Evolutionary conservation across 1,140 invertebrate species (phyloP).

Genomic region (Sipha flava): DNA sequence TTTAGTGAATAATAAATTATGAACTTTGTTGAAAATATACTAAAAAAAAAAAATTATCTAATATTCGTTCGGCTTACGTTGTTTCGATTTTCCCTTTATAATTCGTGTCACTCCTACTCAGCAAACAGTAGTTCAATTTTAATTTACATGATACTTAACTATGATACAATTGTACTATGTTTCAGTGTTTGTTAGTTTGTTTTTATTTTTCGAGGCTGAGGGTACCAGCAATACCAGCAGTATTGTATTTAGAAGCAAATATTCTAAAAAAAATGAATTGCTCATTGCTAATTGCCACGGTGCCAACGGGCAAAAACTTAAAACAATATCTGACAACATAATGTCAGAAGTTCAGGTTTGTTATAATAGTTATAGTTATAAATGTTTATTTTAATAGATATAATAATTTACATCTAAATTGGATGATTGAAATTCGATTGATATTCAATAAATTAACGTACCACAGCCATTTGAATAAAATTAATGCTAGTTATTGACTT

Average conservation of each 20-base stretch:
- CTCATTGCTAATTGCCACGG: background rate
- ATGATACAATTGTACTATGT: background rate
- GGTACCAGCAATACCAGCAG: background rate
- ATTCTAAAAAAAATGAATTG: background rate
- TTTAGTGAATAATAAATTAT: too few relatives aligned
- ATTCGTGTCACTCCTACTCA: too few relatives aligned
- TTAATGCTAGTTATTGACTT: background rate
- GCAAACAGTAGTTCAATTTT: too few relatives aligned
- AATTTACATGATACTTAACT: too few relatives aligned
- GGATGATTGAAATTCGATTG: background rate
- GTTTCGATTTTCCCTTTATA: too few relatives aligned
- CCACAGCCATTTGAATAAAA: too few relatives aligned
- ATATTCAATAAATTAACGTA: background rate
- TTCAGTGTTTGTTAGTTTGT: background rate
- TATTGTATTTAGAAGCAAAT: background rate
- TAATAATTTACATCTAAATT: background rate
- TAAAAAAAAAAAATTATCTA: too few relatives aligned
- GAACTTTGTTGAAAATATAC: too few relatives aligned
- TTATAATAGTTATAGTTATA: too few relatives aligned
- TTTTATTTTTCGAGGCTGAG: background rate
- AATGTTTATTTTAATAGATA: too few relatives aligned
- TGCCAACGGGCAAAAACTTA: too few relatives aligned
- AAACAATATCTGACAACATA: background rate
- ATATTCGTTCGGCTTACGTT: too few relatives aligned
- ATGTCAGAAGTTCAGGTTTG: background rate